Evolutionary conservation across 2,113 vertebrate genomes (phyloP).

Genomic region (Oryzias woworae): DNA sequence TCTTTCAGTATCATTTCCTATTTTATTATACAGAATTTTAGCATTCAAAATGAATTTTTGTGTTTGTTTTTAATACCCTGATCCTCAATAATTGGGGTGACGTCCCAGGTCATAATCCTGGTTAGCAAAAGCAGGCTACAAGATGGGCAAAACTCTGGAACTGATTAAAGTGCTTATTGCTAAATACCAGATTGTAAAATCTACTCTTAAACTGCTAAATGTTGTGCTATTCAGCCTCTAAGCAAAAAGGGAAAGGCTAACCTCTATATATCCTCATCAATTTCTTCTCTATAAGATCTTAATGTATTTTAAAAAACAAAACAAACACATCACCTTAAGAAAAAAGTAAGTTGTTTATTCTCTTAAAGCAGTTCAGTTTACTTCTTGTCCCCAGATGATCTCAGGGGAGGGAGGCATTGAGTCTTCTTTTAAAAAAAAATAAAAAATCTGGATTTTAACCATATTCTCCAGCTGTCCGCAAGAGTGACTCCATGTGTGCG

Average conservation of each 20-base stretch:
- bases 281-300: background rate
- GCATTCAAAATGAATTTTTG: too few relatives aligned
- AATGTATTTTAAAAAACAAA: background rate
- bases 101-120: background rate
- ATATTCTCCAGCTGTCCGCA: conserved; percentile 38
- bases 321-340: background rate
- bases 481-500: conserved; percentile 32
- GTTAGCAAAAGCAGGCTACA: background rate
- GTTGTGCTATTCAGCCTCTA: too few relatives aligned
- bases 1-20: too few relatives aligned
- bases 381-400: conserved; percentile 9
- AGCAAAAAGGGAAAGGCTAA: too few relatives aligned
- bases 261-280: too few relatives aligned
- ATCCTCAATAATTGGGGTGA: background rate
- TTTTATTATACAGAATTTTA: too few relatives aligned
- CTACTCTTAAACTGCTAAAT: background rate
- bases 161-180: background rate
- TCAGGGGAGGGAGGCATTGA: conserved; percentile 40
- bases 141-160: background rate
- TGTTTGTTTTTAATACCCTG: too few relatives aligned
- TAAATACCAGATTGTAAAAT: background rate
- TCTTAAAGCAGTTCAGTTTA: background rate
- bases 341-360: background rate
- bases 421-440: conserved; percentile 44
- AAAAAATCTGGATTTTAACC: conserved; percentile 63